Base-by-base conservation (phyloP, 1,140 invertebrate genomes). In the Drosophila watanabei region DNA sequence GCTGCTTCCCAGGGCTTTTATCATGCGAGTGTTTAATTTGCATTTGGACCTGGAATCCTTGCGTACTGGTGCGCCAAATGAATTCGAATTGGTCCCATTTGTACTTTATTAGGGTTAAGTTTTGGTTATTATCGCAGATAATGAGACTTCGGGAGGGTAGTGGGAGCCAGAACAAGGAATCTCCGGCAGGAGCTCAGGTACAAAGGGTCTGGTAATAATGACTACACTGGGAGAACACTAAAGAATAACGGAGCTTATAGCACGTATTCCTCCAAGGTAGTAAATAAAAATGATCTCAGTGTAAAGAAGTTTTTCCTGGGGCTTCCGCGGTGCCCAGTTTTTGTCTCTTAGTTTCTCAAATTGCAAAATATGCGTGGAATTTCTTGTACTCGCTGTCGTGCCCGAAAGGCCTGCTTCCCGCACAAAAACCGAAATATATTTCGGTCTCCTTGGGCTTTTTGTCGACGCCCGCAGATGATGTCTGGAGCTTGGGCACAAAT, bases 71-170 rank as follows among this genome's bases (percentile, higher is more conserved):
- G 63, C 69, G 48, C 54, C 59, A 65, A 83, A 92, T 92, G 81
- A 90, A 92, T 88, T 92, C 70, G 75, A 92, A 92, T 92, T 82
- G 81, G 72, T 87, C 79, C 84, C 90, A 91, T 91, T 92, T 91
- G 83, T 91, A 88, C 81, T 92, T 92, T 88, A 91, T 91, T 90
- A 78, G 79, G 73, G 87, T 87, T 87, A 82, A 80, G 64, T 70
- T 64, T 57, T 54, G 60, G 66, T 91, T 91, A 91, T 80, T 80
- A 75, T 80, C 70, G 70, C 78, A 80, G 79, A 80, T 80, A 80
- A 80, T 79, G 76, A 71, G 75, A n/a, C 20, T 13, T 4, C 9
- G 14, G 37, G 51, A 45, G 73, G 56, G 56, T 18, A 13, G 48
- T 6, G 39, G 48, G 46, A 35, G 41, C 63, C 28, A 79, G 51